Evolutionary conservation across 2,888 invertebrate genomes (phyloP), one percentile per base, ranked within the genome.

Genomic region (Dicyrtomina minuta): DNA sequence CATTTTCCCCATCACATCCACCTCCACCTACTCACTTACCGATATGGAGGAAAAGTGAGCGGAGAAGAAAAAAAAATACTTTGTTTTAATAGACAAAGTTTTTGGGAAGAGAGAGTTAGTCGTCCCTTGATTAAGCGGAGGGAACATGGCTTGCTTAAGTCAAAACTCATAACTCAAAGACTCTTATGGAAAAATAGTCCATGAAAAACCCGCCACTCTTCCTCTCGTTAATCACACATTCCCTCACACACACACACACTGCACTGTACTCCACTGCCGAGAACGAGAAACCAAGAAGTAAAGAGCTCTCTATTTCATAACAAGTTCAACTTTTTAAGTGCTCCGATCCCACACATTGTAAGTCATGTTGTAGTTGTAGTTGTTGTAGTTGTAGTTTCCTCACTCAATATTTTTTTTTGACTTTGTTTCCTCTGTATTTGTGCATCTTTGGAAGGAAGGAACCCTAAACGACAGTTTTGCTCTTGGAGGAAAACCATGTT

Each of bases 151-250:
- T 70, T 70, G 66, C 66, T 67, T 55, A 70, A 72, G 74, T 78
- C 76, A 76, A 74, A 75, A 74, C 77, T 76, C 77, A 77, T 78
- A 78, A 77, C 74, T 78, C 77, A 77, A 69, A 5, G 41, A 56
- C 68, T 46, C 61, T 67, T 49, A 49, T 68, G 72, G 44, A 70
- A 53, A 66, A 70, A 61, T 43, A 68, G 60, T 61, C 58, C 62
- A 62, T 44, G 65, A 44, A 65, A 24, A 65, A 55, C 65, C 55
- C 55, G 66, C 62, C 62, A 62, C 62, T 62, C 64, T 64, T 51
- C 64, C n/a, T 64, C 64, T 64, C 51, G 49, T 64, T 64, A 64
- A 51, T 64, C 64, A 64, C 49, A 62, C 64, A 39, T 44, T 43
- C 44, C 26, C 58, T 43, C 22, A 44, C 60, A 44, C 24, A 60